Evolutionary conservation across 2,797 vertebrate genomes (phyloP).

Genomic region (Sebastes kiyomatsui): DNA sequence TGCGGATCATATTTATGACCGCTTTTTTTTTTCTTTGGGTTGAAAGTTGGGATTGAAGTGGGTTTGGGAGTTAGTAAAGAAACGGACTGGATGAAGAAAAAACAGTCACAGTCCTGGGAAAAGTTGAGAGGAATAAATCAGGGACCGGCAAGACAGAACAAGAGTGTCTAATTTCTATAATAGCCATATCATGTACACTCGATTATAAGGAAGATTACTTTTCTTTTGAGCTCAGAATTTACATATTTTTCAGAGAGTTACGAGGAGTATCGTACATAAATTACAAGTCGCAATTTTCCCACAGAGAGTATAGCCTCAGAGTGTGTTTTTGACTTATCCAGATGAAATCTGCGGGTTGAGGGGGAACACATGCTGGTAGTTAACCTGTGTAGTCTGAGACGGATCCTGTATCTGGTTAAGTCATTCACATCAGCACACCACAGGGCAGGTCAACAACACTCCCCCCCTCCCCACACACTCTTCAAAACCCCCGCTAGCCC

Average conservation of each 20-base stretch:
- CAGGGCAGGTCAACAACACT: constrained; percentile 47
- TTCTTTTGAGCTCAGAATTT: constrained; percentile 1
- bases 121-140: constrained; percentile 24
- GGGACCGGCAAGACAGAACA: not conserved
- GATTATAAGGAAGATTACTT: not conserved
- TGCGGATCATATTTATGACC: not conserved
- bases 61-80: not conserved
- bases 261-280: not conserved
- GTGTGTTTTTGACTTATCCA: constrained; percentile 20
- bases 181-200: not conserved
- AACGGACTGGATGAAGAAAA: not conserved
- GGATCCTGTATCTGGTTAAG: constrained; percentile 76
- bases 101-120: constrained; percentile 16
- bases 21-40: not conserved
- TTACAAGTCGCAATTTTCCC: constrained; percentile 9
- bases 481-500: constrained; percentile 20
- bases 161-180: constrained; percentile 26
- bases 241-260: not conserved
- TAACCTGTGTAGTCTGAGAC: constrained; percentile 64
- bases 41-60: not conserved
- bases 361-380: constrained; percentile 64
- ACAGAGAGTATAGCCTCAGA: not conserved
- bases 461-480: too few species aligned
- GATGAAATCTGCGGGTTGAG: constrained; percentile 25
- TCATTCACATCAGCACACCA: constrained; percentile 59